Conservation (phyloP, 1,140 invertebrate genomes). For the Penaeus japonicus region DNA sequence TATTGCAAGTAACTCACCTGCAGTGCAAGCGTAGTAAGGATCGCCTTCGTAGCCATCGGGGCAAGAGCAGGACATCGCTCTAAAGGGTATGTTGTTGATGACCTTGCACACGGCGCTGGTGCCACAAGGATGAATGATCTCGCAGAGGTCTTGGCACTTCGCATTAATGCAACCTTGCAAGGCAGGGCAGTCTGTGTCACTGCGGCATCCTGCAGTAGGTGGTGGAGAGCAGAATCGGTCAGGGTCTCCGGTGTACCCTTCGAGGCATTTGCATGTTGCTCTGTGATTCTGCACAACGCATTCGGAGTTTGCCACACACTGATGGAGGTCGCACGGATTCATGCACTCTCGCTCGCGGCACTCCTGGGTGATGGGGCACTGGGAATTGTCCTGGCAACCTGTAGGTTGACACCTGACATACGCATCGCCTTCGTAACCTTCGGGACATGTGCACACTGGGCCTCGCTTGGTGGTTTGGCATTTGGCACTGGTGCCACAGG, state of each 20-base stretch:
- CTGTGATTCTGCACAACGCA: conserved; percentile 60
- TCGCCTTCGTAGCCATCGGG: conserved; percentile 73
- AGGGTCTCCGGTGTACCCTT: conserved; percentile 67
- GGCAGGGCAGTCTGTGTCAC: conserved; percentile 62
- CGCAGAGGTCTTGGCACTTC: conserved; percentile 61
- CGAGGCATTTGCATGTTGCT: conserved; percentile 61
- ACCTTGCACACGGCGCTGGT: conserved; percentile 71
- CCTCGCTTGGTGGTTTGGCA: conserved; percentile 76
- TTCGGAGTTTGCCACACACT: conserved; percentile 61
- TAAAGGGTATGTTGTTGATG: conserved; percentile 78
- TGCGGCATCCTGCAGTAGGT: conserved; percentile 66
- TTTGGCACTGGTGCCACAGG: conserved; percentile 81
- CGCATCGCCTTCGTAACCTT: conserved; percentile 81
- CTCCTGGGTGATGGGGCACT: conserved; percentile 62
- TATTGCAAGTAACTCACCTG: conserved; percentile 69
- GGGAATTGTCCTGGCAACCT: conserved; percentile 49
- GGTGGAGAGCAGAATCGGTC: conserved; percentile 72
- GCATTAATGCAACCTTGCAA: conserved; percentile 62
- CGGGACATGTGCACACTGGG: conserved; percentile 78
- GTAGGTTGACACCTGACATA: conserved; percentile 63
- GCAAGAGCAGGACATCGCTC: conserved; percentile 88
- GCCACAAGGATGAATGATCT: conserved; percentile 61
- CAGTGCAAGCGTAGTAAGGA: conserved; percentile 79
- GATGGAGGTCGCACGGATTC: conserved; percentile 64
- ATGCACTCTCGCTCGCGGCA: conserved; percentile 61